These are phyloP conservation scores for Pterostichus madidus DNA, from an alignment of 2,888 invertebrate genomes.

Conservation along the genomic window DNA sequence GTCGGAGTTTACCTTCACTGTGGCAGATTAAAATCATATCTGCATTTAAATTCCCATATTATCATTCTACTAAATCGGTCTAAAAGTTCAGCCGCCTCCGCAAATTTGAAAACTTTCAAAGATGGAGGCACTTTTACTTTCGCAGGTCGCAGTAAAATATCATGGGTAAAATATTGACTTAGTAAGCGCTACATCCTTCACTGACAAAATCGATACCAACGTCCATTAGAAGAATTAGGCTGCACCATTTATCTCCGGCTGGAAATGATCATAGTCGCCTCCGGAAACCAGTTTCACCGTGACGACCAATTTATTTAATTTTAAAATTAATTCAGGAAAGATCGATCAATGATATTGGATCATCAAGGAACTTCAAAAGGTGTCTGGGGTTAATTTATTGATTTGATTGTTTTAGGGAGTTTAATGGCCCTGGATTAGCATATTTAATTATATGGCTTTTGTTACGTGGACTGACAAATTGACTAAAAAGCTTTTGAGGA, in stretches of 20 bases:
- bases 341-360: conserved; percentile 55
- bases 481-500: conserved; percentile 19
- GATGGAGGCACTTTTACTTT: conserved; percentile 50
- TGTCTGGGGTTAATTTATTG: conserved; percentile 29
- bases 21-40: conserved; percentile 37
- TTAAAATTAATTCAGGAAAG: conserved; percentile 59
- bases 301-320: conserved; percentile 60
- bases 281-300: conserved; percentile 47
- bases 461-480: conserved; percentile 36
- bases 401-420: conserved; percentile 13
- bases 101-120: conserved; percentile 24
- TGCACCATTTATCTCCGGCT: conserved; percentile 56
- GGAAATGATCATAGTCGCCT: conserved; percentile 57
- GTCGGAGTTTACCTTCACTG: neutral
- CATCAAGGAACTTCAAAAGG: conserved; percentile 23
- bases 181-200: conserved; percentile 62
- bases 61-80: conserved; percentile 23
- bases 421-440: conserved; percentile 39
- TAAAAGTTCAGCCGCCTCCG: no score
- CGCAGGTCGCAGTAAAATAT: conserved; percentile 48
- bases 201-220: conserved; percentile 65
- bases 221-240: conserved; percentile 66
- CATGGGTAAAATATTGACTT: conserved; percentile 61
- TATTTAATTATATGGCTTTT: conserved; percentile 39
- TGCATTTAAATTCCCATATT: conserved; percentile 43